Conservation (phyloP, 2,113 vertebrate genomes). For the Pedionomus torquatus region DNA sequence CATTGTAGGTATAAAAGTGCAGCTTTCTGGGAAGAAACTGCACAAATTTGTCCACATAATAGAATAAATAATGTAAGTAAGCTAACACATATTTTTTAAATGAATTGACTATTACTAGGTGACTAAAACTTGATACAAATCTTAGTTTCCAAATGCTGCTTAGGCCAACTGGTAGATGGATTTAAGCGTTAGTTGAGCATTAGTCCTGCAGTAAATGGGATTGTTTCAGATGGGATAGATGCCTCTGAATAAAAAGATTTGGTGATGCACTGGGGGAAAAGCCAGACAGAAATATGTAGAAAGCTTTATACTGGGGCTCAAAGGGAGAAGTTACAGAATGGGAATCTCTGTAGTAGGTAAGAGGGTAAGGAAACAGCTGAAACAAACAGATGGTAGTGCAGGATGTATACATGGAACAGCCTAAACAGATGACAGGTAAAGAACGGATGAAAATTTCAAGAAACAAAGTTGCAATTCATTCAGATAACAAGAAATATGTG, state of each 20-base stretch:
- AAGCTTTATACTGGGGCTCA: not conserved
- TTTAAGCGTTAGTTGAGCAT: not conserved
- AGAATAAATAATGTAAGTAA: not conserved
- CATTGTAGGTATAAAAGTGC: not conserved
- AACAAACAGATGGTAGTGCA: not conserved
- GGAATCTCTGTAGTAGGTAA: not conserved
- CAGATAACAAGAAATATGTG: not conserved
- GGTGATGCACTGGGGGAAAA: not conserved
- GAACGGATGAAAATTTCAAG: not conserved
- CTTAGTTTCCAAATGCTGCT: not conserved
- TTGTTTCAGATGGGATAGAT: not conserved
- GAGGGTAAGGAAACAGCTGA: not conserved
- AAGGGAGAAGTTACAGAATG: not conserved
- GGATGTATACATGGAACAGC: not conserved
- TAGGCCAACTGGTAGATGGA: rapidly evolving
- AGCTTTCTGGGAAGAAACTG: not conserved
- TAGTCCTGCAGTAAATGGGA: not conserved
- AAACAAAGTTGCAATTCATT: not conserved
- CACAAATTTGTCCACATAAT: not conserved
- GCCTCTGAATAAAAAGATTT: not conserved
- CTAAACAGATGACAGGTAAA: not conserved
- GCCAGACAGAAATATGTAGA: not conserved
- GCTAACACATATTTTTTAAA: not conserved
- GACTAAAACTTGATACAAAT: not conserved
- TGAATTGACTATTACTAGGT: not conserved